These are phyloP conservation scores for Catonia carolina DNA, from an alignment of 2,888 invertebrate species.

Conservation along the genomic window DNA sequence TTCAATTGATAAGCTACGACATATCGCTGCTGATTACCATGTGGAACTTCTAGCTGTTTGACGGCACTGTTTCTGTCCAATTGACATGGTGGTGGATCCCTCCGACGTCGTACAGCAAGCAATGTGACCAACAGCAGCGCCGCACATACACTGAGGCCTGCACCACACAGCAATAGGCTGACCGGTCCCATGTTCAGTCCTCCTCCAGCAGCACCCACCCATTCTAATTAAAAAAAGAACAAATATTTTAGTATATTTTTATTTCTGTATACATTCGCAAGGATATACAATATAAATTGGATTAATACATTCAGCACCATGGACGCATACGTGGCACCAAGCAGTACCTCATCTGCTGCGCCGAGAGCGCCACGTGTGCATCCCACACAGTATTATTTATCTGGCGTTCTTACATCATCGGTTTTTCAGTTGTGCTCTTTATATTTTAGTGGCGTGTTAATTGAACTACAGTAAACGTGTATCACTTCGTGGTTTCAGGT, in stretches of 20 bases:
- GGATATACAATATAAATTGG: too few relatives aligned
- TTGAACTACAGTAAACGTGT: too few relatives aligned
- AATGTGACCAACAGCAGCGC: slow-evolving; percentile 58
- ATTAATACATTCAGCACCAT: too few relatives aligned
- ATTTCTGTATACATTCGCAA: background rate
- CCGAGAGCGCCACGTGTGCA: too few relatives aligned
- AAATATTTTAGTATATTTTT: background rate
- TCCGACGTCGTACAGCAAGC: slow-evolving; percentile 47
- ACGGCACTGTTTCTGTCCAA: slow-evolving; percentile 41
- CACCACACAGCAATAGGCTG: slow-evolving; percentile 60
- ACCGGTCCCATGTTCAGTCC: slow-evolving; percentile 64
- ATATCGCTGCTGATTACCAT: slow-evolving; percentile 68
- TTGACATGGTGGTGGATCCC: slow-evolving; percentile 37
- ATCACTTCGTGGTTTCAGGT: too few relatives aligned
- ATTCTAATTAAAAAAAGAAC: slow-evolving; percentile 28
- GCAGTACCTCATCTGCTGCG: too few relatives aligned
- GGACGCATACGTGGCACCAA: too few relatives aligned
- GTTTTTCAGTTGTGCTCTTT: too few relatives aligned
- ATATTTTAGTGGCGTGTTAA: too few relatives aligned
- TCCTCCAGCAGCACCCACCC: slow-evolving; percentile 47
- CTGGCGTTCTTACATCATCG: too few relatives aligned
- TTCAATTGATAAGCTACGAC: slow-evolving; percentile 82
- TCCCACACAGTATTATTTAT: too few relatives aligned
- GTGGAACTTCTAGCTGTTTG: slow-evolving; percentile 56
- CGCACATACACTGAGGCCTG: slow-evolving; percentile 57